phyloP scores from a whole-genome alignment of 2,888 invertebrate genomes.

The Amphiduros pacificus region DNA sequence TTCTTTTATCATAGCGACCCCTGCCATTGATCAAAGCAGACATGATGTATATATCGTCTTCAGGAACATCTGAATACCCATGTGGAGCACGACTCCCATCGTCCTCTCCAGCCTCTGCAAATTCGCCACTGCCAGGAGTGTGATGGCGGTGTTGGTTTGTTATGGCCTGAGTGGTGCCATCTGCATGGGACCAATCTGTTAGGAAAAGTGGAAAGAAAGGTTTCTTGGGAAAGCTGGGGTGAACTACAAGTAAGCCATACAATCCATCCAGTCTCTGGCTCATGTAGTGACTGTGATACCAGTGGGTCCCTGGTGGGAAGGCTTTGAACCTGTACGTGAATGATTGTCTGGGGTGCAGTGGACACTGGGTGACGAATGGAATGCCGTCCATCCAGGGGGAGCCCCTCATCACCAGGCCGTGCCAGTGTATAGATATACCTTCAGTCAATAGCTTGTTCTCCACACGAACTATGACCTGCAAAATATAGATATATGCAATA shows the following conservation, averaged over 20 bases:
- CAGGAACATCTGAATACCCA: too few species aligned
- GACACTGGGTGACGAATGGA: conserved; percentile 48
- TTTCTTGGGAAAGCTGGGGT: neutral
- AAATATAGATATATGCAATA: neutral
- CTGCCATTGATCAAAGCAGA: conserved; percentile 23
- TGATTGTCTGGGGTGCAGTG: conserved; percentile 41
- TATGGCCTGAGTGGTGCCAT: neutral
- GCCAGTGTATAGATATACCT: conserved; percentile 47
- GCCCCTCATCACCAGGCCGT: conserved; percentile 42
- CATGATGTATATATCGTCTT: too few species aligned
- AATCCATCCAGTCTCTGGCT: conserved; percentile 19
- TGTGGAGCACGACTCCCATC: too few species aligned
- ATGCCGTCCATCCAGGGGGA: conserved; percentile 48
- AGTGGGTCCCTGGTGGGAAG: conserved; percentile 8
- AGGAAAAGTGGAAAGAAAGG: conserved; percentile 4
- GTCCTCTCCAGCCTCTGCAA: too few species aligned
- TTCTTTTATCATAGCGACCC: conserved; percentile 14
- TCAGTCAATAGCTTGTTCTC: conserved; percentile 37
- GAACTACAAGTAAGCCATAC: conserved; percentile 24
- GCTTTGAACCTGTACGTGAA: conserved; percentile 39
- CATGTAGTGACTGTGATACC: conserved; percentile 21
- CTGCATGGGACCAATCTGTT: conserved; percentile 18
- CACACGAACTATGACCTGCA: conserved; percentile 23
- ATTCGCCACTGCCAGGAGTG: too few species aligned
- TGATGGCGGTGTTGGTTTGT: too few species aligned